phyloP scores from a whole-genome alignment of 2,113 vertebrate genomes.

The Rhizomys pruinosus region DNA sequence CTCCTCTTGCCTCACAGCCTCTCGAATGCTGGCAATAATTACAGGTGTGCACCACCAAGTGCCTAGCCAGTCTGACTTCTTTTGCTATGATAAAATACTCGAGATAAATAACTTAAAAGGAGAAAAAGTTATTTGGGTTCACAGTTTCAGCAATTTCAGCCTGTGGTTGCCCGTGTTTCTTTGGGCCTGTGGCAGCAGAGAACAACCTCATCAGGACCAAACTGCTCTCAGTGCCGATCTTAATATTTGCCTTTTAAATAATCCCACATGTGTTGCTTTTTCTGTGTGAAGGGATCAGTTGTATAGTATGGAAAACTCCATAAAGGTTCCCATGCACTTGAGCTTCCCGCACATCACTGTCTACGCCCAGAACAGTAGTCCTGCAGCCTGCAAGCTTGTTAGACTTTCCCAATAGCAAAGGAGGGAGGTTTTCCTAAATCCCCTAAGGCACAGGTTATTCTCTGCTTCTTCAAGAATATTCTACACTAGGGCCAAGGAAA shows the following conservation, averaged over 20 bases:
- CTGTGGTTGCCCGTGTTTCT: background rate
- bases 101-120: too few relatives aligned
- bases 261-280: background rate
- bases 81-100: background rate
- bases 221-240: background rate
- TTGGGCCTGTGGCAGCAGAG: background rate
- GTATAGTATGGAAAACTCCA: background rate
- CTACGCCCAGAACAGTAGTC: too few relatives aligned
- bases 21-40: background rate
- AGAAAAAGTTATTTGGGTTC: background rate
- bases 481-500: background rate
- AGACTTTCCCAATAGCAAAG: background rate
- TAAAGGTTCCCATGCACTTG: background rate
- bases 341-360: background rate
- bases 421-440: background rate
- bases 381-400: background rate
- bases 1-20: background rate
- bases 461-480: background rate
- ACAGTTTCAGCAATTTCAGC: background rate
- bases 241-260: background rate
- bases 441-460: fast-evolving
- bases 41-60: background rate
- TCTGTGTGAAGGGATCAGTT: background rate
- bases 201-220: fast-evolving
- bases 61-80: background rate